A percentile compares a stretch with the other conserved stretches of the same genome.
phyloP scores from a whole-genome alignment of 2,888 invertebrate species.

The Torymus texanus region DNA sequence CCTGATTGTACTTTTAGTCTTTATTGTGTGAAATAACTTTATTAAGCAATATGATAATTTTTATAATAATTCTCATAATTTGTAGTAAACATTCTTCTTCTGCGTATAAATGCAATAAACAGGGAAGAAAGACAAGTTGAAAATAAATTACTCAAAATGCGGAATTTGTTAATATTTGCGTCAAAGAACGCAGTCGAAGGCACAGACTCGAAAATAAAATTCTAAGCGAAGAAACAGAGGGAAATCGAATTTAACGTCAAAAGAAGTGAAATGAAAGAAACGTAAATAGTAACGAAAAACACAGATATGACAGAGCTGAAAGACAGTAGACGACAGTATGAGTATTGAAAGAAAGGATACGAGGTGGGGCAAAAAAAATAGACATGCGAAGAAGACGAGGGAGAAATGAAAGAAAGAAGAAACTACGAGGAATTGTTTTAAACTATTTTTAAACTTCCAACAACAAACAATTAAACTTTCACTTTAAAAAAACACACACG shows the following conservation, averaged over 20 bases:
- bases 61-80: too few species aligned
- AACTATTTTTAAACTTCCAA: too few species aligned
- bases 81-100: too few species aligned
- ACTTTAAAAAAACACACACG: too few species aligned
- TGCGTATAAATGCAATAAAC: not conserved
- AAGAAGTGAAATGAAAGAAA: constrained; percentile 26
- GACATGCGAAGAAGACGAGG: not conserved
- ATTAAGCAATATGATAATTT: too few species aligned
- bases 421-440: too few species aligned
- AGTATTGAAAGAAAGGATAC: not conserved
- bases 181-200: constrained; percentile 4
- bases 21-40: too few species aligned
- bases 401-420: too few species aligned
- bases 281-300: constrained; percentile 6
- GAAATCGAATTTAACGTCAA: constrained; percentile 19
- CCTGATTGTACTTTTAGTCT: too few species aligned
- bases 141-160: not conserved
- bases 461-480: too few species aligned
- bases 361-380: not conserved
- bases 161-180: not conserved
- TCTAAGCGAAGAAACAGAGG: not conserved
- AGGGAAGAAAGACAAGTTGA: not conserved
- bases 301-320: constrained; percentile 19
- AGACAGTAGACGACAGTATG: constrained; percentile 22
- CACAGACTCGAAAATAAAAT: not conserved